Evolutionary conservation across 2,113 vertebrate genomes (phyloP), one percentile per base, ranked within the genome.

Genomic region (Mastomys coucha): DNA sequence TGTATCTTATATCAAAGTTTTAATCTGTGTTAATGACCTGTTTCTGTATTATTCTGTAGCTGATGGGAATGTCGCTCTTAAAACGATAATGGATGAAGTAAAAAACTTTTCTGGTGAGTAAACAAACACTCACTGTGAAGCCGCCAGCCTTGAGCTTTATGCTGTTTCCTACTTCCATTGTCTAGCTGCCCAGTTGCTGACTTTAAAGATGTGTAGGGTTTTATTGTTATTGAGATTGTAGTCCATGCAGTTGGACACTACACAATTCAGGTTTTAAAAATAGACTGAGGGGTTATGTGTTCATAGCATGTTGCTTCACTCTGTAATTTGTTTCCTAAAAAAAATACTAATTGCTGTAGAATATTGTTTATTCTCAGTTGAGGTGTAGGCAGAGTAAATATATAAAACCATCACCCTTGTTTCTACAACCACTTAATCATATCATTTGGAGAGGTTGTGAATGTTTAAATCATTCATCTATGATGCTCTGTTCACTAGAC

Each of bases 41-140:
- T 16, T 20, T 76, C 24, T 85, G 19, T 26, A 11, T 85, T 89
- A 49, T 85, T 69, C 77, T 95, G 60, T 39, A 95, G 95, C 1
- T 77, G 24, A 51, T 95, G 86, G 86, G 24, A 93, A 39, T 69
- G 49, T 85, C 58, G 2, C 2, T 58, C 67, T 93, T 82, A 69
- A 77, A 69, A 89, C 22, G 5, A 24, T 89, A 58, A 88, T 95
- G 56, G 86, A 89, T 88, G 76, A 56, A 93, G 17, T 93, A 65
- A 95, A 77, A 69, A 76, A 5, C 12, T 42, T 93, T 45, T 33
- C 70, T 69, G 91, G 91, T 95, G 12, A 85, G 94, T 92, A 69
- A 85, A 60, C 49, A n/a, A n/a, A n/a, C n/a, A 26, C 7, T 69
- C 72, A 14, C 24, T 16, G 24, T 65, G 12, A 75, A 91, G 51